phyloP scores from a whole-genome alignment of 2,113 vertebrate species.

The Dipodomys spectabilis region DNA sequence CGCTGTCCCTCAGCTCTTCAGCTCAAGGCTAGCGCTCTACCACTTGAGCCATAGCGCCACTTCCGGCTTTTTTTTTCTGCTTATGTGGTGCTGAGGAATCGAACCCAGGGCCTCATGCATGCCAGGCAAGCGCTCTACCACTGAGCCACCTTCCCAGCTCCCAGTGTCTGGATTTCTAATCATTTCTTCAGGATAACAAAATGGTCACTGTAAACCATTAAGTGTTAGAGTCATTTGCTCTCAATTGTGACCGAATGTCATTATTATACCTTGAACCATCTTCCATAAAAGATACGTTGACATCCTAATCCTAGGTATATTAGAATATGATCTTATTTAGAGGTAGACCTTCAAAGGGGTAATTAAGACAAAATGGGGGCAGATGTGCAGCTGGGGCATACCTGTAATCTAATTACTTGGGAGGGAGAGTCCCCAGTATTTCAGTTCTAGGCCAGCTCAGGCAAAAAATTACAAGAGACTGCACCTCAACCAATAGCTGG shows the following conservation, averaged over 20 bases:
- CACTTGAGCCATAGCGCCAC: too few species aligned
- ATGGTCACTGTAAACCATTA: background rate
- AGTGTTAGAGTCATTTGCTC: conserved; percentile 26
- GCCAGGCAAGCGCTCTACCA: too few species aligned
- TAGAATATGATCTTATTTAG: background rate
- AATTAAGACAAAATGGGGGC: background rate
- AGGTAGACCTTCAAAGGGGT: background rate
- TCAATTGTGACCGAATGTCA: background rate
- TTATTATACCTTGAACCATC: background rate
- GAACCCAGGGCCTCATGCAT: too few species aligned
- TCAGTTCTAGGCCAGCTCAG: background rate
- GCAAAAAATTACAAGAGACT: background rate
- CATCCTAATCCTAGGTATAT: background rate
- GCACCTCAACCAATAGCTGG: background rate
- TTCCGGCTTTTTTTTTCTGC: too few species aligned
- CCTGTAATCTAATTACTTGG: background rate
- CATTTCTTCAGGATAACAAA: background rate
- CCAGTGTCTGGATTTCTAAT: background rate
- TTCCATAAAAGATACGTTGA: background rate
- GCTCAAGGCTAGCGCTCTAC: too few species aligned
- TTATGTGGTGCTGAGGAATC: too few species aligned
- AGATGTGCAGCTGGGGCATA: too few species aligned
- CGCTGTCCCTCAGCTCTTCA: too few species aligned
- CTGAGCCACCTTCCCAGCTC: too few species aligned
- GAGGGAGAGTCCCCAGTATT: background rate